A percentile compares a stretch with the other conserved stretches of the same genome.
These are phyloP conservation scores for Lepidostoma basale DNA, from an alignment of 1,140 invertebrate genomes.

Conservation along the genomic window DNA sequence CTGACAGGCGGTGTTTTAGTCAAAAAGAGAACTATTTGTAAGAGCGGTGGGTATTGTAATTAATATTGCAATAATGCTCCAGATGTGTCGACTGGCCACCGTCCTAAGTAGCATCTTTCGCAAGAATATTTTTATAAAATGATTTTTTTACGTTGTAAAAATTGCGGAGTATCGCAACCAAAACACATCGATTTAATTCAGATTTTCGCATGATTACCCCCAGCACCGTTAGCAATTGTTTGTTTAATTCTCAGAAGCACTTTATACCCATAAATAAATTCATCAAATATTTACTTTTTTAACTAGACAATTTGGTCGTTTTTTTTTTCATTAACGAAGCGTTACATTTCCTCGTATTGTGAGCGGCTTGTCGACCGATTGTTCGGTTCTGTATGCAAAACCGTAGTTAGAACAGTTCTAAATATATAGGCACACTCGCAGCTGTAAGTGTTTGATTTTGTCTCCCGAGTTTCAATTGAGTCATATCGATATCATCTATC, in stretches of 20 bases:
- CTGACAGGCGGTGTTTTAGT: conserved; percentile 2
- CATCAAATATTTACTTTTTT: too few species aligned
- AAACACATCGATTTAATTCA: conserved; percentile 3
- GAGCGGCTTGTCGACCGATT: too few species aligned
- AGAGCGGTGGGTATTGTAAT: background rate
- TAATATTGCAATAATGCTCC: conserved; percentile 7
- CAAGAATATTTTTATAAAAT: conserved; percentile 3
- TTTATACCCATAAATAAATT: too few species aligned
- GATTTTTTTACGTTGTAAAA: conserved; percentile 17
- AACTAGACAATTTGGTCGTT: too few species aligned
- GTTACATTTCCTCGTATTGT: too few species aligned
- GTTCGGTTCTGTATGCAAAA: too few species aligned
- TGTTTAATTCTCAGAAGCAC: conserved; percentile 3
- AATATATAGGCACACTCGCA: too few species aligned
- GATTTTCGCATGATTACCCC: conserved; percentile 1
- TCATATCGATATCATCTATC: background rate
- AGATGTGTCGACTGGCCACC: background rate
- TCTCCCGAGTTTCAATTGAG: too few species aligned
- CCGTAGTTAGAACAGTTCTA: too few species aligned
- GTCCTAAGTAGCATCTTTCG: background rate
- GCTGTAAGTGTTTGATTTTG: too few species aligned
- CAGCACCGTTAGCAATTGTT: background rate
- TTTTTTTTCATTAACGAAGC: too few species aligned
- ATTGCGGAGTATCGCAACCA: conserved; percentile 3
- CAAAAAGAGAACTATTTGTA: conserved; percentile 2